phyloP scores from a whole-genome alignment of 2,888 invertebrate species.

The Dendrolimus pini region DNA sequence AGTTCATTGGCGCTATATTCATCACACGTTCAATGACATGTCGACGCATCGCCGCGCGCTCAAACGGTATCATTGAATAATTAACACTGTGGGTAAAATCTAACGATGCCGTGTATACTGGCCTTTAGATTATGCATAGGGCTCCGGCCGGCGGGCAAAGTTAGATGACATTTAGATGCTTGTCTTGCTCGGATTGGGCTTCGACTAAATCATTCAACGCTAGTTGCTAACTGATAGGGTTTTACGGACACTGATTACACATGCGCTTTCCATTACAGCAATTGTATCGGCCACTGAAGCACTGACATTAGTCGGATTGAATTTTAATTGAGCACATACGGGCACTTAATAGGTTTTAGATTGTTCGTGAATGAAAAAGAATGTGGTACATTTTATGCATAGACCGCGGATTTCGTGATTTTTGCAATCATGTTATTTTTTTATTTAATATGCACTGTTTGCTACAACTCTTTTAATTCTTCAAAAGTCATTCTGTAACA shows the following conservation, averaged over 20 bases:
- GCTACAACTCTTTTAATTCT: too few species aligned
- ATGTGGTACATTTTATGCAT: too few species aligned
- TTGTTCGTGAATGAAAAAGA: neutral
- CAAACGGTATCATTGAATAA: constrained; percentile 9
- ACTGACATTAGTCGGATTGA: neutral
- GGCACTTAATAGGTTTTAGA: neutral
- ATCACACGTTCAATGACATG: constrained; percentile 10
- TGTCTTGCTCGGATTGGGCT: constrained; percentile 20
- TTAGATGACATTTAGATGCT: constrained; percentile 32
- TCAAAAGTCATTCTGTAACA: too few species aligned
- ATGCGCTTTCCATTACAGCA: neutral
- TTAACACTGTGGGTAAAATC: constrained; percentile 5
- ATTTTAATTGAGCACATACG: neutral
- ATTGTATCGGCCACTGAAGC: neutral
- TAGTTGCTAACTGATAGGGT: constrained; percentile 5
- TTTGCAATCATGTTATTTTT: too few species aligned
- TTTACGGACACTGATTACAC: neutral
- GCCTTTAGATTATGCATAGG: constrained; percentile 13
- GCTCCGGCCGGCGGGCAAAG: constrained; percentile 17
- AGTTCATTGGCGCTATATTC: neutral
- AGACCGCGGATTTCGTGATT: too few species aligned
- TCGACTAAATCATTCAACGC: constrained; percentile 24
- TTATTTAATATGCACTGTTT: too few species aligned
- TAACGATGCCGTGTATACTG: neutral
- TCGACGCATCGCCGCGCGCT: constrained; percentile 8